Base-by-base conservation (phyloP, 2,888 invertebrate genomes). In the Eurytoma californica region DNA sequence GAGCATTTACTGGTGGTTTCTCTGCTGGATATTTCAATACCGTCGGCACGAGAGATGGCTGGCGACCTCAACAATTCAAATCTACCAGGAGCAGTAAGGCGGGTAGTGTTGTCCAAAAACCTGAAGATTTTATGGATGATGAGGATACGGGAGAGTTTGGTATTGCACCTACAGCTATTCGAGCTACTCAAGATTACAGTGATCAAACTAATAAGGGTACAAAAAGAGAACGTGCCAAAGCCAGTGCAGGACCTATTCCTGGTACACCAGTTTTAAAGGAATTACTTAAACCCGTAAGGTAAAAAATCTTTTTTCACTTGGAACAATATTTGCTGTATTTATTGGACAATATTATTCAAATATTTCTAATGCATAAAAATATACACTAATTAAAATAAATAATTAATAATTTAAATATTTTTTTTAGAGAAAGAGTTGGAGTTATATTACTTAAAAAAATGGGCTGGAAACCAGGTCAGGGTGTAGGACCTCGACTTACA, bases 1-100 rank as follows among this genome's bases (percentile, higher is more conserved):
- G 99, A 9, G 99, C 99, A 0, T 99, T 99, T 88, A 99, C 99
- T 0, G 99, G 99, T 0, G 98, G 96, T 3, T 99, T 99, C 89
- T 97, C 98, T 16, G 99, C 99, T 0, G 99, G 99, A 0, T 98
- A 96, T 87, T 98, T 96, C 88, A 99, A 99, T 88, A 95, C 97
- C 0, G 99, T 99, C 24, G 99, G 98, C 0, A 96, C 98, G 0
- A 93, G 96, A 82, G 98, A 99, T 92, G 98, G 99, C 69, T 99
- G 98, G 97, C 93, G 93, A 13, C 99, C 99, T 0, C 92, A 95
- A 51, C 94, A 94, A 18, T 99, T 98, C 88, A 96, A 96, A 86
- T 99, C 99, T 80, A 97, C 97, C 0, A 92, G 98, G 12, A 90
- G 90, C 1, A 95, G 95, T 77, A 95, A 95, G 84, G 92, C 93